phyloP scores from a whole-genome alignment of 2,113 vertebrate genomes.

The Phycodurus eques region DNA sequence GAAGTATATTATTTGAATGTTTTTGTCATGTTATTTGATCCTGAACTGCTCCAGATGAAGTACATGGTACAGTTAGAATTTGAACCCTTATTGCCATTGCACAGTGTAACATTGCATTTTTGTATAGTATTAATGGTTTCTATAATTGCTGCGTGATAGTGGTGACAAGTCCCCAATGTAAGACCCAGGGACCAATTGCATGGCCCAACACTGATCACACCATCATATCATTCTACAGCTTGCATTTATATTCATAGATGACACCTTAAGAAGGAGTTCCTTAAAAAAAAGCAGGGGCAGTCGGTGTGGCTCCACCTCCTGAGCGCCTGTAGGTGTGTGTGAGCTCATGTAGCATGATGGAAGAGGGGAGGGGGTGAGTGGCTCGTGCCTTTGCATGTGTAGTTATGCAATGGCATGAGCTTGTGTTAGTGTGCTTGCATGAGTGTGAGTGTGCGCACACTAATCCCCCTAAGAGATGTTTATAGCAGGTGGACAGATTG shows the following conservation, averaged over 20 bases:
- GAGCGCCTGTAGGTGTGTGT: conserved; percentile 63
- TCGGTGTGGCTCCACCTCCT: conserved; percentile 48
- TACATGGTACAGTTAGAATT: no score
- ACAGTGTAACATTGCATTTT: no score
- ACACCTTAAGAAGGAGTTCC: conserved; percentile 52
- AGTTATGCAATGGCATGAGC: conserved; percentile 74
- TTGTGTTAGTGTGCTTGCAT: conserved; percentile 36
- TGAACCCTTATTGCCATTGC: no score
- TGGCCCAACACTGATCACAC: no score
- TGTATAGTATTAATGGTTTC: no score
- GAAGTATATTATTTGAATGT: no score
- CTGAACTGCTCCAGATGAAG: no score
- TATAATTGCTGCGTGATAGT: no score
- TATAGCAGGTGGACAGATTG: conserved; percentile 58
- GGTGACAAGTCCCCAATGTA: no score
- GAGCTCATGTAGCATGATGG: conserved; percentile 63
- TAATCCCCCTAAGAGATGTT: conserved; percentile 64
- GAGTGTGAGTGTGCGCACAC: conserved; percentile 22
- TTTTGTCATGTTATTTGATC: no score
- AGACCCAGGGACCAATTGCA: no score
- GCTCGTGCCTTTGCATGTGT: conserved; percentile 76
- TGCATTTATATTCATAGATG: not conserved
- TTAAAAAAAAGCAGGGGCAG: conserved; percentile 39
- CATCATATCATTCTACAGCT: no score
- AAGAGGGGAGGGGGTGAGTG: conserved; percentile 15